A percentile compares a stretch with the other conserved stretches of the same genome.
These are phyloP conservation scores for Pygocentrus nattereri DNA, from an alignment of 2,797 vertebrate genomes.

Conservation along the genomic window DNA sequence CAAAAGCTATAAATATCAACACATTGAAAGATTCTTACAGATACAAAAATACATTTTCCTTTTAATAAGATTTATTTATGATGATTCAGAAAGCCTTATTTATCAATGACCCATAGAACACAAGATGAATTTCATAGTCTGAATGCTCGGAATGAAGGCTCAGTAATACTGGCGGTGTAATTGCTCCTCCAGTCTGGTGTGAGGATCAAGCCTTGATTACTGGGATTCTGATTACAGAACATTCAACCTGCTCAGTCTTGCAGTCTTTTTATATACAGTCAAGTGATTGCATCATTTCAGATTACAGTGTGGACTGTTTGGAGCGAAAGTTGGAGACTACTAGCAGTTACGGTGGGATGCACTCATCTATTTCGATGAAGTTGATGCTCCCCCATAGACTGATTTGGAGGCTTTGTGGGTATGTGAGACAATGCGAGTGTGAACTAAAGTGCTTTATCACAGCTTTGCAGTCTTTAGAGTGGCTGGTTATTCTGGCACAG, in stretches of 20 bases:
- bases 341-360: no score
- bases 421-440: background rate
- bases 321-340: background rate
- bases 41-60: no score
- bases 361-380: background rate
- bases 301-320: slow-evolving; percentile 4
- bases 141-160: slow-evolving; percentile 70
- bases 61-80: no score
- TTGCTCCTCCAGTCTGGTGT: slow-evolving; percentile 67
- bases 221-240: slow-evolving; percentile 72
- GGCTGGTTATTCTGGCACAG: slow-evolving; percentile 16
- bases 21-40: no score
- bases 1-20: no score
- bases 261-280: slow-evolving; percentile 60
- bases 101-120: slow-evolving; percentile 4
- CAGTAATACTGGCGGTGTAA: slow-evolving; percentile 76
- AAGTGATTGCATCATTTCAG: slow-evolving; percentile 24
- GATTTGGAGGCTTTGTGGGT: slow-evolving; percentile 12
- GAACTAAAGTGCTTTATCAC: background rate
- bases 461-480: background rate
- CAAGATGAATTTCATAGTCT: slow-evolving; percentile 73
- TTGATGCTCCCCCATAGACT: background rate
- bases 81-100: no score
- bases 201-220: slow-evolving; percentile 55
- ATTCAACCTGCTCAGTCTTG: slow-evolving; percentile 51